Base-by-base conservation (phyloP, 2,888 invertebrate species). In the Sialis fuliginosa region DNA sequence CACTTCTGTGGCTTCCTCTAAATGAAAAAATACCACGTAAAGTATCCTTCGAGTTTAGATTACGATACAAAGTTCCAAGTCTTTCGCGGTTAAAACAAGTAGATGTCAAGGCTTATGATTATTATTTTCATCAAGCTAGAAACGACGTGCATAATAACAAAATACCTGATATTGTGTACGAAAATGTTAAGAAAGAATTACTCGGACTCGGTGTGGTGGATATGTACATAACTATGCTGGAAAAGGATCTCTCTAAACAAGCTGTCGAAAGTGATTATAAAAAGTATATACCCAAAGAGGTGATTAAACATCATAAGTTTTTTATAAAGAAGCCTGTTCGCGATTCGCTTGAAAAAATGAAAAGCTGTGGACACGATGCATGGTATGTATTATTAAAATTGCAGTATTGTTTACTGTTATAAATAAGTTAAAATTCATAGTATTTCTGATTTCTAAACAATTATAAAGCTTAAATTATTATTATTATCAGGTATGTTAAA, bases 191-290 rank as follows among this genome's bases (percentile, higher is more conserved):
- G 59, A 73, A 79, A 49, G 81, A 87, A 63, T 70, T 89, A 2
- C 68, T 90, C 47, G 92, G 92, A 0, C 68, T 92, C 45, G 87
- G 87, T 7, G 87, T 89, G 47, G 77, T 84, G 45, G 90, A 91
- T 62, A 90, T 92, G 87, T 83, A 77, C 50, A 76, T 89, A 53
- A 81, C 84, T 37, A 80, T 83, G 66, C 62, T 83, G n/a, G 88
- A 89, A 59, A 78, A 81, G 54, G 74, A 77, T 47, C 63, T 79
- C 50, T 65, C 75, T 0, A 66, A 74, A 45, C 81, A 81, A 51
- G 73, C 72, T 48, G 77, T 90, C 4, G 78, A 81, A 56, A 78
- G 75, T 53, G 81, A 86, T 55, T 89, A 85, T 57, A 84, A 83
- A 58, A 82, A 81, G 54, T 90, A 83, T 66, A 76, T 90, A 55